phyloP scores from a whole-genome alignment of 2,888 invertebrate species.

The Theodoxus fluviatilis region DNA sequence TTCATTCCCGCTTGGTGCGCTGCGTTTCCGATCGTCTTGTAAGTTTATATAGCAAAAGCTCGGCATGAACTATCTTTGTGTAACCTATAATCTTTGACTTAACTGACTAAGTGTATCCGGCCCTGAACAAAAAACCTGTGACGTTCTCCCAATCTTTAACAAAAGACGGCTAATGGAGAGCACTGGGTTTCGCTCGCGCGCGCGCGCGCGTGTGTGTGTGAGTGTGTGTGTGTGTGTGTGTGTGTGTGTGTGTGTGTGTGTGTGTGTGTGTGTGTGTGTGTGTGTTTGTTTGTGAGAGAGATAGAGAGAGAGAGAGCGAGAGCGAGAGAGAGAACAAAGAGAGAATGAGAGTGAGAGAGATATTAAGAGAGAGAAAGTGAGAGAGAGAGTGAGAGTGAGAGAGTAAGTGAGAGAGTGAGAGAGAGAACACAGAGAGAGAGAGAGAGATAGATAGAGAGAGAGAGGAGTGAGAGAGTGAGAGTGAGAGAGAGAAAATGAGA shows the following conservation, averaged over 20 bases:
- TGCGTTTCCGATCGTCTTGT: too few species aligned
- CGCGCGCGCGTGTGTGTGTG: neutral
- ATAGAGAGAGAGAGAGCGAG: neutral
- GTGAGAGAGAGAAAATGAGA: neutral
- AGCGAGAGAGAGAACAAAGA: neutral
- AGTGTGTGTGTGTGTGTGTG: neutral
- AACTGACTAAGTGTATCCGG: too few species aligned
- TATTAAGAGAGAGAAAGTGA: neutral
- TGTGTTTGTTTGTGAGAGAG: neutral
- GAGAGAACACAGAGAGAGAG: neutral
- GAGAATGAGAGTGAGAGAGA: neutral
- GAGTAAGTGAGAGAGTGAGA: constrained; percentile 3
- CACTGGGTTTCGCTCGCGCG: neutral
- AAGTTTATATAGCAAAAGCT: too few species aligned
- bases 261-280: constrained; percentile 13
- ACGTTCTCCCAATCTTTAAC: too few species aligned
- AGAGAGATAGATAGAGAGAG: neutral
- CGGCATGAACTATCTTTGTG: too few species aligned
- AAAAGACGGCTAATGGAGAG: too few species aligned
- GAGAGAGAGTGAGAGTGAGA: constrained; percentile 4
- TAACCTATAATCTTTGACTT: too few species aligned
- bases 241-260: neutral
- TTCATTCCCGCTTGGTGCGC: too few species aligned
- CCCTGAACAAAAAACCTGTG: too few species aligned
- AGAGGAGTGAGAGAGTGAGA: constrained; percentile 9